phyloP scores from a whole-genome alignment of 1,140 invertebrate species.

The Pachypeltis micranthus region DNA sequence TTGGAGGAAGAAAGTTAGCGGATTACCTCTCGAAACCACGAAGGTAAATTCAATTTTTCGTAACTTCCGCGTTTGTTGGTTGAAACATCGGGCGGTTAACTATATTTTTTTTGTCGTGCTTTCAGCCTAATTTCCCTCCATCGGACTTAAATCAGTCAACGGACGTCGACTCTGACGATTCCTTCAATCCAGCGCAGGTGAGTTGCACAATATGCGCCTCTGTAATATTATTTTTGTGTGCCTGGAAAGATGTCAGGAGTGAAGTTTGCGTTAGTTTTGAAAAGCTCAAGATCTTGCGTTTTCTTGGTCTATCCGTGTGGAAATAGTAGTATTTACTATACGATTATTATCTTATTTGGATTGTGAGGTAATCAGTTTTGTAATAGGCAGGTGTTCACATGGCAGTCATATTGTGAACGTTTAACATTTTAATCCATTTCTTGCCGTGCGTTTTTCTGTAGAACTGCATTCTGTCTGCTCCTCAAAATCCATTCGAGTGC shows the following conservation, averaged over 20 bases:
- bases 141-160: neutral
- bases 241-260: too few species aligned
- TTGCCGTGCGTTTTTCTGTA: too few species aligned
- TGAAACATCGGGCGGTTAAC: neutral
- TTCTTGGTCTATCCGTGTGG: neutral
- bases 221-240: neutral
- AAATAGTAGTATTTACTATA: neutral
- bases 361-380: neutral
- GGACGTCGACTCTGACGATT: neutral
- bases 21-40: conserved; percentile 26
- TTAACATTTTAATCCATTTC: too few species aligned
- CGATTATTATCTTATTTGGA: neutral
- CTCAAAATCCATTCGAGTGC: neutral
- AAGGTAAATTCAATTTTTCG: conserved; percentile 21
- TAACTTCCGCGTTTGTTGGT: neutral
- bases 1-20: conserved; percentile 33
- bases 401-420: neutral
- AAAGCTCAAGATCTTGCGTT: too few species aligned
- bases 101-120: neutral
- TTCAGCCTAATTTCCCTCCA: neutral
- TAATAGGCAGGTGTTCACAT: neutral
- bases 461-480: neutral
- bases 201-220: too few species aligned
- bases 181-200: neutral
- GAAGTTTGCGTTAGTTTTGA: too few species aligned